Conservation (phyloP, 2,113 vertebrate species). For the Morphnarchus princeps region DNA sequence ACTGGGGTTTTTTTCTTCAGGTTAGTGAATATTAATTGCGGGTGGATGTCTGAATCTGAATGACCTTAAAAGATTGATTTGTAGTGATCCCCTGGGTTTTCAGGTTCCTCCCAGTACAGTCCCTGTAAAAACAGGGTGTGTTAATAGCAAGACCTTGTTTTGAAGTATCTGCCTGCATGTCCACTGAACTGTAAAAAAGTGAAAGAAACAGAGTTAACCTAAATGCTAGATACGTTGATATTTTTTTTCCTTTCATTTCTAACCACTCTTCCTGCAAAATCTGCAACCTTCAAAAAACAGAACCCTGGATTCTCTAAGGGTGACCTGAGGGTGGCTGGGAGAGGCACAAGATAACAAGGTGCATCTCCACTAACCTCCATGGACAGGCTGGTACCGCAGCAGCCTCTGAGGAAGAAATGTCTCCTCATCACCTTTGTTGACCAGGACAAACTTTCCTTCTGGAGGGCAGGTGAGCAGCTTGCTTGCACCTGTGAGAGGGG, state of each 20-base stretch:
- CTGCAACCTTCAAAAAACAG: not conserved
- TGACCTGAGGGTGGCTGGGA: not conserved
- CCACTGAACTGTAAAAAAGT: not conserved
- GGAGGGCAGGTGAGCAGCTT: not conserved
- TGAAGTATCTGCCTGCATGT: not conserved
- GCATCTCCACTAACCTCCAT: fast-evolving
- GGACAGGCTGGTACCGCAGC: not conserved
- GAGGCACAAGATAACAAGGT: not conserved
- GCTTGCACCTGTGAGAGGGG: not conserved
- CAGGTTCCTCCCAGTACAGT: not conserved
- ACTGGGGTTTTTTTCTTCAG: not conserved
- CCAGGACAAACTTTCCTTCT: not conserved
- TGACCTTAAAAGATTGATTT: not conserved
- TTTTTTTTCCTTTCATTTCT: not conserved
- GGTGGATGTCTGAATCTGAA: not conserved
- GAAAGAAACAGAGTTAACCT: not conserved
- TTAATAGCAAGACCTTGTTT: not conserved
- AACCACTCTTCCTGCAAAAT: not conserved
- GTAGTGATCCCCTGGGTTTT: not conserved
- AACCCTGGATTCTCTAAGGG: not conserved
- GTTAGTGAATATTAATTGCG: not conserved
- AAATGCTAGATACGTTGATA: not conserved
- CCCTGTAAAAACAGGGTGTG: not conserved
- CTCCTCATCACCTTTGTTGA: not conserved
- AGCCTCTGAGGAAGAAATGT: not conserved